Conservation (phyloP, 2,888 invertebrate genomes). For the Euzophera pinguis region DNA sequence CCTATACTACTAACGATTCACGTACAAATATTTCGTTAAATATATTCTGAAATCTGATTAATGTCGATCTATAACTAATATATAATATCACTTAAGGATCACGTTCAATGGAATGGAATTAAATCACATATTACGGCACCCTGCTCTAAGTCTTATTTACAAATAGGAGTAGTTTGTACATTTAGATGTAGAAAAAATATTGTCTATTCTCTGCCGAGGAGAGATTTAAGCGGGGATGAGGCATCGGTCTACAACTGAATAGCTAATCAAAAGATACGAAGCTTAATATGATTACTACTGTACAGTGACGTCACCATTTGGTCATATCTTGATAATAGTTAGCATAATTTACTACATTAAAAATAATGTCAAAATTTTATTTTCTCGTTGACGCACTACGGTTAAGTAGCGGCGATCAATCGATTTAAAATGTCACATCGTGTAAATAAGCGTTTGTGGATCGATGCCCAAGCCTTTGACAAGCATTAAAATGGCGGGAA, state of each 20-base stretch:
- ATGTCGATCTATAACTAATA: slow-evolving; percentile 22
- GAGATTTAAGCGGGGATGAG: not conserved
- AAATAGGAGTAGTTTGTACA: slow-evolving; percentile 39
- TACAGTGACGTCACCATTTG: not conserved
- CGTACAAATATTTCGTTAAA: slow-evolving; percentile 12
- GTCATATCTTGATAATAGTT: too few species aligned
- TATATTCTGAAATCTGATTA: slow-evolving; percentile 11
- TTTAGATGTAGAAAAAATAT: slow-evolving; percentile 15
- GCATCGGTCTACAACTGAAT: not conserved
- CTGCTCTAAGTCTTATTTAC: slow-evolving; percentile 41
- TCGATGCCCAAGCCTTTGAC: not conserved
- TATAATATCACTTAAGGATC: slow-evolving; percentile 60
- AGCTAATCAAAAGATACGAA: not conserved
- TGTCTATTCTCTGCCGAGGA: slow-evolving; percentile 1
- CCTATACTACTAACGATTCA: slow-evolving; percentile 6
- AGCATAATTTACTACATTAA: too few species aligned
- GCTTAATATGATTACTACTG: not conserved
- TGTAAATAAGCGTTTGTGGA: not conserved
- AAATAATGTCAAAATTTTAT: not conserved
- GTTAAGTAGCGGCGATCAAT: not conserved
- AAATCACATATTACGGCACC: slow-evolving; percentile 48
- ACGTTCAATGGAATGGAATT: slow-evolving; percentile 56
- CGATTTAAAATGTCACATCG: not conserved
- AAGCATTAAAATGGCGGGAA: not conserved
- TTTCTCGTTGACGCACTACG: not conserved